Base-by-base conservation (phyloP, 2,113 vertebrate genomes). In the Paralichthys olivaceus region DNA sequence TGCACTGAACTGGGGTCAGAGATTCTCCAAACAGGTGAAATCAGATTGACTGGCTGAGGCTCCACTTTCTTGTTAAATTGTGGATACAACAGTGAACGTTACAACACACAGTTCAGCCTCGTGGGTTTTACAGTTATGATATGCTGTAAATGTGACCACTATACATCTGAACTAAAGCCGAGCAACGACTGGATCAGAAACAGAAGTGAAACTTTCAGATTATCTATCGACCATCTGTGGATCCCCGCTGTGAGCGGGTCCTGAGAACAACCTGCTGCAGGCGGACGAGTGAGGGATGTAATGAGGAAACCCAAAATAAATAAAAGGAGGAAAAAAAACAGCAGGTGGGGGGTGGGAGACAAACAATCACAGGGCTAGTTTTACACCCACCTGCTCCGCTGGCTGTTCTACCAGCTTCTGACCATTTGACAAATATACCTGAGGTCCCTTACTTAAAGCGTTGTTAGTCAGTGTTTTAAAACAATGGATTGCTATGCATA, bases 311-410 rank as follows among this genome's bases (percentile, higher is more conserved):
- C 51, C 47, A 77, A 85, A 88, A 85, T 79, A 88, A 88, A 86
- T 84, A 49, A 72, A 63, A 43, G 47, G 54, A 81, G 63, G 84
- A 70, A 77, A 72, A 28, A 22, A n/a, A 26, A 19, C 32, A 60
- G 82, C 51, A 74, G 77, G 71, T 62, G 68, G 57, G 43, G 71
- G 72, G 20, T 7, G 62, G 69, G 75, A 75, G 69, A 81, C 77
- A 89, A 90, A 84, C 67, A 92, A 90, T 77, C 76, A 74, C 22
- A 9, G n/a, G 69, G 65, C 43, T 82, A 72, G 83, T 58, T 84
- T 90, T 84, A 79, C 83, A 79, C 73, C 69, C 82, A 85, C 82
- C 90, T 87, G 85, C 66, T 86, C 55, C 54, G 67, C 64, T 58
- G 80, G 69, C 77, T 81, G 77, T 58, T 71, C 23, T 26, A 73